Conservation (phyloP, 2,888 invertebrate genomes). For the Eutolmus rufibarbis region DNA sequence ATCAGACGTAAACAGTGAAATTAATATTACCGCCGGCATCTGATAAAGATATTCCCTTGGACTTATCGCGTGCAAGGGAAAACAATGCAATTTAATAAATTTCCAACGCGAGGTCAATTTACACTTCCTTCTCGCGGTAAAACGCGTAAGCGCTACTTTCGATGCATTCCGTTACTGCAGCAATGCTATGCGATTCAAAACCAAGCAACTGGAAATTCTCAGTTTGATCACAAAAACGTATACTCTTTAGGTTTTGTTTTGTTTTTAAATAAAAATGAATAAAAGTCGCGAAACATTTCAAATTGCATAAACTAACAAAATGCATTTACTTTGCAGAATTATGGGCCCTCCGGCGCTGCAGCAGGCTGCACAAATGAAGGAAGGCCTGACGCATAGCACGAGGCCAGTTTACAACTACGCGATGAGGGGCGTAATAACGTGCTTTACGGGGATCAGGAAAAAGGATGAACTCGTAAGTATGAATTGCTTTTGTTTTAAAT, state of each 20-base stretch:
- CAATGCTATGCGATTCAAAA: not conserved
- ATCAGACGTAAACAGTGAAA: not conserved
- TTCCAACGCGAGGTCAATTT: not conserved
- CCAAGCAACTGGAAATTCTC: not conserved
- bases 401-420: slow-evolving; percentile 87
- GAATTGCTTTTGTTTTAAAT: not conserved
- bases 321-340: slow-evolving; percentile 65
- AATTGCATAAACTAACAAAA: not conserved
- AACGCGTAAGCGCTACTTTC: not conserved
- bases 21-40: slow-evolving; percentile 10
- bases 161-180: not conserved
- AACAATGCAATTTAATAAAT: slow-evolving; percentile 12
- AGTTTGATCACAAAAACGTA: not conserved
- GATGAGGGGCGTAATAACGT: slow-evolving; percentile 87
- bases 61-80: not conserved
- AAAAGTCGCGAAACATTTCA: not conserved
- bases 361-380: slow-evolving; percentile 75
- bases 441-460: slow-evolving; percentile 90
- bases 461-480: slow-evolving; percentile 82
- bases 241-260: not conserved
- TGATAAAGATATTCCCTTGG: slow-evolving; percentile 30
- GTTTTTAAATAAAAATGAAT: not conserved
- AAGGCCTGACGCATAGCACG: slow-evolving; percentile 73
- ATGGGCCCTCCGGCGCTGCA: slow-evolving; percentile 82
- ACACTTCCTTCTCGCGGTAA: not conserved